Conservation (phyloP, 2,113 vertebrate species). For the Chlorodrepanis virens region DNA sequence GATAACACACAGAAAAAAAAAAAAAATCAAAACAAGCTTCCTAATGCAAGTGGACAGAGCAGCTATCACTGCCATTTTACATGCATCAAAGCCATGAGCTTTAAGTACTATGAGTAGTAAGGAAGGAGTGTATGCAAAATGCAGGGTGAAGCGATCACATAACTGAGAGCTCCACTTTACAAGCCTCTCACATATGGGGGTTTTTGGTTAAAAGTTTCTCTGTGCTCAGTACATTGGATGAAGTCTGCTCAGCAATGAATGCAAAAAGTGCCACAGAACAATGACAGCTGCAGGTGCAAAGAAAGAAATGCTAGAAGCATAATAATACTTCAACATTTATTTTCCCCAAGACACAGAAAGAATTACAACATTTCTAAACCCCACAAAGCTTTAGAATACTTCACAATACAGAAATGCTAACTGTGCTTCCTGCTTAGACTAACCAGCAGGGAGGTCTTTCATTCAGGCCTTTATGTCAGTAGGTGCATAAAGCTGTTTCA, state of each 20-base stretch:
- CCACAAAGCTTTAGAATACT: background rate
- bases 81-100: background rate
- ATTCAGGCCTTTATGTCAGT: constrained; percentile 9
- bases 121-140: background rate
- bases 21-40: background rate
- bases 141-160: background rate
- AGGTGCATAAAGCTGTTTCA: background rate
- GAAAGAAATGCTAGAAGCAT: background rate
- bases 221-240: background rate
- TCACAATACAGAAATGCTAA: background rate
- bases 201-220: background rate
- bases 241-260: background rate
- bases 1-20: background rate
- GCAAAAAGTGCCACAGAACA: background rate
- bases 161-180: background rate
- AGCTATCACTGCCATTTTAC: background rate
- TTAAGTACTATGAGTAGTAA: background rate
- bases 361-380: constrained; percentile 3
- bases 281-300: constrained; percentile 23
- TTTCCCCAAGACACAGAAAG: constrained; percentile 5
- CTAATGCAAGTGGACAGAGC: background rate
- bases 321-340: constrained; percentile 47
- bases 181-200: background rate
- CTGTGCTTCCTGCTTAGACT: background rate
- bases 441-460: constrained; percentile 18